These are phyloP conservation scores for Ylistrum balloti DNA, from an alignment of 1,140 invertebrate species.

Conservation along the genomic window DNA sequence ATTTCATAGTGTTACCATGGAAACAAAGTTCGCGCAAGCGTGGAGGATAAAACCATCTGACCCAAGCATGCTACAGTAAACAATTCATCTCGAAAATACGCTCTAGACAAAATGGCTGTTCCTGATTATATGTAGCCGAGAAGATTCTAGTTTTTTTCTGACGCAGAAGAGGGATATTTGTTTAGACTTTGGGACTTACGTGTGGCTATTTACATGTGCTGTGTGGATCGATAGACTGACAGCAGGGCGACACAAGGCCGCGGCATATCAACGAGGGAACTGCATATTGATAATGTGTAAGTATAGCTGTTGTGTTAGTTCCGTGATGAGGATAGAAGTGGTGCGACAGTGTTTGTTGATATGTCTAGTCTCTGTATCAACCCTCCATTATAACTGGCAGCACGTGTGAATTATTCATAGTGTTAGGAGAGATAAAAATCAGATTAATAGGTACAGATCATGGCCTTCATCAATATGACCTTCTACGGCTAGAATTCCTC, in stretches of 20 bases:
- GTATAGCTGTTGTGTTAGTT: not conserved
- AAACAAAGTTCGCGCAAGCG: conserved; percentile 37
- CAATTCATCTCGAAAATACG: conserved; percentile 4
- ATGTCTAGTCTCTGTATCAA: not conserved
- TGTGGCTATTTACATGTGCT: not conserved
- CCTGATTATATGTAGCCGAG: not conserved
- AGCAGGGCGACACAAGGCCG: not conserved
- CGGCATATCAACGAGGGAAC: conserved; percentile 31
- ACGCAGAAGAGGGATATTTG: not conserved
- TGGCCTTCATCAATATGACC: not conserved
- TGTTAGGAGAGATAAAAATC: not conserved
- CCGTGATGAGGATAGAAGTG: not conserved
- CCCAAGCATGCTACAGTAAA: conserved; percentile 23
- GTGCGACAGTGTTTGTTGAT: conserved; percentile 17
- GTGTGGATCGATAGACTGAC: conserved; percentile 25
- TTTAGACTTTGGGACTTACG: not conserved
- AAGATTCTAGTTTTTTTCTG: not conserved
- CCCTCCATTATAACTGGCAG: not conserved
- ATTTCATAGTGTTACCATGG: conserved; percentile 38
- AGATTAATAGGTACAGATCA: not conserved
- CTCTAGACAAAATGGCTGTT: conserved; percentile 21
- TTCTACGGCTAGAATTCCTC: not conserved
- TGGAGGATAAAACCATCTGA: not conserved
- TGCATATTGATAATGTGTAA: conserved; percentile 38
- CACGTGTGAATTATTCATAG: not conserved